A percentile compares a stretch with the other conserved stretches of the same genome.
Conservation (phyloP, 1,140 invertebrate genomes). For the Paramacrobiotus metropolitanus region DNA sequence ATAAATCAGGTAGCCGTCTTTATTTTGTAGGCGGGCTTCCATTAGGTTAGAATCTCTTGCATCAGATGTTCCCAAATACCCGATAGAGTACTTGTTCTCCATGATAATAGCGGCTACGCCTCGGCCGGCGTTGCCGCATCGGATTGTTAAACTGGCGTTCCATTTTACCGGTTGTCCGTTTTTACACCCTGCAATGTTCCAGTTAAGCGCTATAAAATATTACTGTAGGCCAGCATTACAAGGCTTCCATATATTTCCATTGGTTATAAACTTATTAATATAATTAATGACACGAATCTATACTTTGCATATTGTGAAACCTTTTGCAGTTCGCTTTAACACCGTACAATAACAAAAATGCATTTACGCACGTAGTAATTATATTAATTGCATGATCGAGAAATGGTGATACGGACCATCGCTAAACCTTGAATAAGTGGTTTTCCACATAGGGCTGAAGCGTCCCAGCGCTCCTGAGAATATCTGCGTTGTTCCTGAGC, state of each 20-base stretch:
- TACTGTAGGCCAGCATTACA: too few species aligned
- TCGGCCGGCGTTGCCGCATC: slow-evolving; percentile 12
- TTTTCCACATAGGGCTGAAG: slow-evolving; percentile 4
- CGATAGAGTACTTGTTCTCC: slow-evolving; percentile 13
- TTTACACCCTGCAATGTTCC: too few species aligned
- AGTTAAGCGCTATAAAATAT: too few species aligned
- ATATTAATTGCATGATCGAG: background rate
- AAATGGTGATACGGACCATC: slow-evolving; percentile 11
- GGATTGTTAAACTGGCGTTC: slow-evolving; percentile 11
- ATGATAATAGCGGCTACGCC: slow-evolving; percentile 15
- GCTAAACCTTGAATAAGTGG: slow-evolving; percentile 12
- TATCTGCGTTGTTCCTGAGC: slow-evolving; percentile 10
- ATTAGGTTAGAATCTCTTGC: slow-evolving; percentile 6
- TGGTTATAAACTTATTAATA: too few species aligned
- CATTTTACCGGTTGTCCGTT: slow-evolving; percentile 11
- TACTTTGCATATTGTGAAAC: too few species aligned
- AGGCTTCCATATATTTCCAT: too few species aligned
- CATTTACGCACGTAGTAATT: background rate
- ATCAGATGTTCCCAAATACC: slow-evolving; percentile 14
- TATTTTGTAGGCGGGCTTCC: slow-evolving; percentile 14
- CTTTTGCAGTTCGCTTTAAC: too few species aligned
- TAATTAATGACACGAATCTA: too few species aligned
- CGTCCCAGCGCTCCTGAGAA: slow-evolving; percentile 10
- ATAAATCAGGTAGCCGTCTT: slow-evolving; percentile 10
- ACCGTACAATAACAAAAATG: background rate